These are phyloP conservation scores for Cavia aperea DNA, from an alignment of 2,113 vertebrate genomes.

Conservation along the genomic window DNA sequence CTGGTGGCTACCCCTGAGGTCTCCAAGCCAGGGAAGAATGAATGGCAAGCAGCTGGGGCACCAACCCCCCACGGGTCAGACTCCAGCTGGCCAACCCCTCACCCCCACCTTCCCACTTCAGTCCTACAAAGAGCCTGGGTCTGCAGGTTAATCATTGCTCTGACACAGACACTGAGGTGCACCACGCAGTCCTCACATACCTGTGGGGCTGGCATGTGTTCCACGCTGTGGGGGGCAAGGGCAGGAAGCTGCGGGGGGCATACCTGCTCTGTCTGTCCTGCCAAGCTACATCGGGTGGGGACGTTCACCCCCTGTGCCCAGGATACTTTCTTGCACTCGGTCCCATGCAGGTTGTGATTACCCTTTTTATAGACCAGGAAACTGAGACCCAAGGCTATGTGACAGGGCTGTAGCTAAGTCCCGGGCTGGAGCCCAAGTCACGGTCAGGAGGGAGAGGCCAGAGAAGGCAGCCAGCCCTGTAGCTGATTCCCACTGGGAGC, in stretches of 20 bases:
- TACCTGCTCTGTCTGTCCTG: background rate
- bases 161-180: constrained; percentile 14
- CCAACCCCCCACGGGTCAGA: background rate
- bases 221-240: background rate
- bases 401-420: background rate
- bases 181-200: background rate
- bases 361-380: constrained; percentile 15
- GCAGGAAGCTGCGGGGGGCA: background rate
- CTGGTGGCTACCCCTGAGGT: background rate
- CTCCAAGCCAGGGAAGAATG: background rate
- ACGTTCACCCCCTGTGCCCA: background rate
- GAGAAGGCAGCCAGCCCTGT: background rate
- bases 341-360: background rate
- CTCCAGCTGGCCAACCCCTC: background rate
- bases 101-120: background rate
- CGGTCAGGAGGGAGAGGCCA: background rate
- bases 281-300: background rate
- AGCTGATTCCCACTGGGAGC: background rate
- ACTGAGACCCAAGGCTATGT: constrained; percentile 29
- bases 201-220: constrained; percentile 43
- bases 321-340: background rate
- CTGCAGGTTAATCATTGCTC: constrained; percentile 61
- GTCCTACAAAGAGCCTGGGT: background rate
- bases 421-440: background rate
- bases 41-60: background rate